phyloP scores from a whole-genome alignment of 2,113 vertebrate species.

The Neotoma lepida region DNA sequence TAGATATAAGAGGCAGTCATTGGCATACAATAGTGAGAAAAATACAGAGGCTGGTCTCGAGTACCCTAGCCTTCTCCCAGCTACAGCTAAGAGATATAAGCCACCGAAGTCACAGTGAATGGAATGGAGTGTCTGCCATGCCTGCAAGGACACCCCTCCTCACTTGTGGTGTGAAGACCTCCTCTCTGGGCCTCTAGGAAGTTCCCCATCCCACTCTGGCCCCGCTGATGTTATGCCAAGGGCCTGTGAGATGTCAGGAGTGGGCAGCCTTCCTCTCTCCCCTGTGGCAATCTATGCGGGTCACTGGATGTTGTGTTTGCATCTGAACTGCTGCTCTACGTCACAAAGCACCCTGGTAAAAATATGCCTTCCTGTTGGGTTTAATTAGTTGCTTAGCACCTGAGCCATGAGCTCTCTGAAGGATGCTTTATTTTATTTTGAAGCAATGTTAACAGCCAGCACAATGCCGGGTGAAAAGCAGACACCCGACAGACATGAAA shows the following conservation, averaged over 20 bases:
- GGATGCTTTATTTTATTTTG: not conserved
- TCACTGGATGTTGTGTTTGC: not conserved
- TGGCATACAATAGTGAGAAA: not conserved
- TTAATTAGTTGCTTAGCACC: not conserved
- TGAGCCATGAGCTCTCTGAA: conserved; percentile 30
- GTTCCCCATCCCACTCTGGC: not conserved
- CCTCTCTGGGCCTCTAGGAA: not conserved
- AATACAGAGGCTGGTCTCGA: too few relatives aligned
- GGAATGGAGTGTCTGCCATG: not conserved
- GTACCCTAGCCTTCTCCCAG: not conserved
- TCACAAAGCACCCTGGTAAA: not conserved
- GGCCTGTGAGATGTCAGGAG: not conserved
- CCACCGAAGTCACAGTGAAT: fast-evolving
- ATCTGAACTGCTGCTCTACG: not conserved
- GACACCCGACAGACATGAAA: not conserved
- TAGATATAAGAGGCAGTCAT: not conserved
- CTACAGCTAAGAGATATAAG: not conserved
- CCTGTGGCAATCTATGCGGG: not conserved
- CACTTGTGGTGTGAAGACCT: not conserved
- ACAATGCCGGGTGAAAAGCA: not conserved
- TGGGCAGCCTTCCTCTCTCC: not conserved
- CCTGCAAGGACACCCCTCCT: not conserved
- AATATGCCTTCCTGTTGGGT: not conserved
- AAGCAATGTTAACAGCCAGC: not conserved
- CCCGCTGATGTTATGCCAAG: not conserved